Conservation (phyloP, 2,888 invertebrate species). For the Tachina grossa region DNA sequence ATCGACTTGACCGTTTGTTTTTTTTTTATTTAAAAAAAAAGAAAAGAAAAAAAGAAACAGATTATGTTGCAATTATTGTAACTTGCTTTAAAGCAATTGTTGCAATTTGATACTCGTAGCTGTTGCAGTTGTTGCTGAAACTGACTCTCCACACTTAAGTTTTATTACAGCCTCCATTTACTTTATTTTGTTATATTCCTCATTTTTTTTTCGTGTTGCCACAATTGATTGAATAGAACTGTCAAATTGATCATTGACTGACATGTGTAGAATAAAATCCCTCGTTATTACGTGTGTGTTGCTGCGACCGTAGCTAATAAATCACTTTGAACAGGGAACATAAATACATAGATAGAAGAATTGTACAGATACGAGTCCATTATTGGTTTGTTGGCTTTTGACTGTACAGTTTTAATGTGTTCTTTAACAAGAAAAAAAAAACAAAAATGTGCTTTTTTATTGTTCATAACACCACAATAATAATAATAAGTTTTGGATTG, state of each 20-base stretch:
- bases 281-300: slow-evolving; percentile 15
- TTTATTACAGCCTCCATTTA: slow-evolving; percentile 49
- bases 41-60: slow-evolving; percentile 22
- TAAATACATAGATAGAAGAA: neutral
- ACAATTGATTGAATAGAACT: slow-evolving; percentile 64
- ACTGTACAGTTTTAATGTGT: neutral
- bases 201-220: slow-evolving; percentile 7
- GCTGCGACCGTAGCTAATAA: slow-evolving; percentile 46
- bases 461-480: slow-evolving; percentile 32
- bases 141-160: slow-evolving; percentile 15
- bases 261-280: slow-evolving; percentile 29
- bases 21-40: neutral
- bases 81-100: slow-evolving; percentile 36
- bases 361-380: slow-evolving; percentile 3
- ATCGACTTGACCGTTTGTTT: slow-evolving; percentile 51
- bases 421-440: neutral
- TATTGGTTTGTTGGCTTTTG: slow-evolving; percentile 21
- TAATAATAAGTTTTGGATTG: slow-evolving; percentile 32
- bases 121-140: slow-evolving; percentile 29
- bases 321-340: slow-evolving; percentile 44
- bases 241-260: slow-evolving; percentile 62
- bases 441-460: neutral
- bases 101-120: neutral
- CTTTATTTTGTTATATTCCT: slow-evolving; percentile 41
- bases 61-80: slow-evolving; percentile 60